Conservation (phyloP, 2,888 invertebrate species). For the Diaperis boleti region DNA sequence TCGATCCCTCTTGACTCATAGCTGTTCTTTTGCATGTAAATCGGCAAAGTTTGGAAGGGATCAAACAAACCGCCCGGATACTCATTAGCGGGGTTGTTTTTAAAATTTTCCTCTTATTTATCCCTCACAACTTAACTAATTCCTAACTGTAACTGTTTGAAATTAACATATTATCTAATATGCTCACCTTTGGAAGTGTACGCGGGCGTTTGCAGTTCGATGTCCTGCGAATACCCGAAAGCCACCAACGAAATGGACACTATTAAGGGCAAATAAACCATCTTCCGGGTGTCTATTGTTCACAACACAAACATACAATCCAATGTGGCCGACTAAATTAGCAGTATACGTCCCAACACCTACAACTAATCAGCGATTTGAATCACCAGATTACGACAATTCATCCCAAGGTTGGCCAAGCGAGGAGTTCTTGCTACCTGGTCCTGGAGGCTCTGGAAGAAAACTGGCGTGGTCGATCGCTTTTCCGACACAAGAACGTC, state of each 20-base stretch:
- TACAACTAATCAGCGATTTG: constrained; percentile 19
- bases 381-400: constrained; percentile 17
- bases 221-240: constrained; percentile 58
- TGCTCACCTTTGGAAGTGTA: constrained; percentile 55
- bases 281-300: constrained; percentile 9
- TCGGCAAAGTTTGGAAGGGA: too few relatives aligned
- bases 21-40: not conserved
- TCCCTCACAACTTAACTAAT: too few relatives aligned
- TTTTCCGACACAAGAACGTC: not conserved
- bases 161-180: too few relatives aligned
- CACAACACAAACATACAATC: constrained; percentile 4
- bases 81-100: too few relatives aligned
- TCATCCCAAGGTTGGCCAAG: constrained; percentile 18
- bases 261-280: constrained; percentile 36
- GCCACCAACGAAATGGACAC: constrained; percentile 51
- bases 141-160: too few relatives aligned
- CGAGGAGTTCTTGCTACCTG: too few relatives aligned
- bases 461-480: constrained; percentile 41
- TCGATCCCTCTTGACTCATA: not conserved
- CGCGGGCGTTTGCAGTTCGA: constrained; percentile 56
- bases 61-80: too few relatives aligned
- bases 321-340: not conserved
- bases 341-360: constrained; percentile 17
- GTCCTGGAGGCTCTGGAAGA: constrained; percentile 7
- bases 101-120: too few relatives aligned